Percentiles rank a stretch among this genome's conserved stretches.
Conservation (phyloP, 2,113 vertebrate species). For the Siniperca chuatsi region DNA sequence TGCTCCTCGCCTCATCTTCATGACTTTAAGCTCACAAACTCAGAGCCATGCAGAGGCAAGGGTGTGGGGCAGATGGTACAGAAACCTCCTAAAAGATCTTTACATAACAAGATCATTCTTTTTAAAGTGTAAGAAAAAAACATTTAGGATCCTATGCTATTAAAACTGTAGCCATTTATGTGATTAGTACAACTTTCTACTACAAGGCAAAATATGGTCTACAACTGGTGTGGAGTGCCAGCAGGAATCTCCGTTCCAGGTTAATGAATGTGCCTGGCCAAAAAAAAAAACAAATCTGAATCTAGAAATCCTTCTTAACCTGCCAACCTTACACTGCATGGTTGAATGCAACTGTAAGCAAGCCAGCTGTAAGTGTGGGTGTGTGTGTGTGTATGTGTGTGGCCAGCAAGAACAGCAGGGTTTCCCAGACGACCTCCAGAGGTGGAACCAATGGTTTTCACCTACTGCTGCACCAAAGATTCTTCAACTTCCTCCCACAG, state of each 20-base stretch:
- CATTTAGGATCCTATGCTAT: not conserved
- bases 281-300: not conserved
- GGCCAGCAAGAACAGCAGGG: conserved; percentile 14
- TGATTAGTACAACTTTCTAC: not conserved
- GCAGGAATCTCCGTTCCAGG: conserved; percentile 5
- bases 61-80: not conserved
- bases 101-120: too few relatives aligned
- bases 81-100: not conserved
- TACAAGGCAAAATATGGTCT: not conserved
- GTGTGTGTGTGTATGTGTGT: conserved; percentile 17
- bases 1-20: conserved; percentile 12
- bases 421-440: conserved; percentile 20
- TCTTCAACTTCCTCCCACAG: not conserved
- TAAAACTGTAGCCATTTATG: not conserved
- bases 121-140: not conserved
- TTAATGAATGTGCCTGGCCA: conserved; percentile 8
- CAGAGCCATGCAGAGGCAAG: not conserved
- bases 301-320: conserved; percentile 30
- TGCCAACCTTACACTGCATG: conserved; percentile 5
- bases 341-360: conserved; percentile 4
- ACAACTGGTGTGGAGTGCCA: not conserved
- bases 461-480: not conserved
- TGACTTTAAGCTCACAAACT: not conserved
- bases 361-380: not conserved
- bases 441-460: conserved; percentile 36